phyloP scores from a whole-genome alignment of 2,797 vertebrate genomes.

The Chelidonichthys spinosus region DNA sequence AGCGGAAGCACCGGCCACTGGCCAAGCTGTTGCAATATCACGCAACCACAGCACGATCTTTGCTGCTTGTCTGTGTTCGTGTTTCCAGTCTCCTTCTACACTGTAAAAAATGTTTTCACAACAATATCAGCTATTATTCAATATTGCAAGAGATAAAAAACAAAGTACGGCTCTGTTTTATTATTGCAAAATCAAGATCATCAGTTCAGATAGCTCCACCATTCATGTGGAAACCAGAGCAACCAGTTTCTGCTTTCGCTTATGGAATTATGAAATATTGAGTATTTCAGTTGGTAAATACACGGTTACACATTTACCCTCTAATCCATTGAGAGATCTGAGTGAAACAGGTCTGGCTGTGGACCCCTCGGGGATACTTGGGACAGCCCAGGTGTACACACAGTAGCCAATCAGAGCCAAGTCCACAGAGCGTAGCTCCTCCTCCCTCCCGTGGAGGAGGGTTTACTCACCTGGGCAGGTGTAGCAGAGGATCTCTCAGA shows the following conservation, averaged over 20 bases:
- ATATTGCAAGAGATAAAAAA: background rate
- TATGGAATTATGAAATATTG: conserved; percentile 22
- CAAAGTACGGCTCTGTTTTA: background rate
- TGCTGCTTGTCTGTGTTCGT: no score
- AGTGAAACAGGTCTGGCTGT: conserved; percentile 8
- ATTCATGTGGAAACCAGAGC: conserved; percentile 5
- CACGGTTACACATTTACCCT: conserved; percentile 28
- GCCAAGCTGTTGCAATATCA: no score
- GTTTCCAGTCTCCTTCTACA: no score
- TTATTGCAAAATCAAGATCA: background rate
- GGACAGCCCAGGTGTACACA: conserved; percentile 34
- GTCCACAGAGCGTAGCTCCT: conserved; percentile 41
- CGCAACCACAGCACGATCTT: no score
- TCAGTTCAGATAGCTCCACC: background rate
- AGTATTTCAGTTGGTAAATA: conserved; percentile 22
- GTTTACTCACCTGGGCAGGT: conserved; percentile 77
- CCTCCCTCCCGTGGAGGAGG: conserved; percentile 47
- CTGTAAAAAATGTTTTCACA: background rate
- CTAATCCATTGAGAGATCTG: conserved; percentile 24
- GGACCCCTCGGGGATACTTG: background rate
- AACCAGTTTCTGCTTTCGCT: conserved; percentile 24
- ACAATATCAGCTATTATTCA: background rate
- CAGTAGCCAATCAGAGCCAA: conserved; percentile 49
- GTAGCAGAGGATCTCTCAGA: conserved; percentile 51
- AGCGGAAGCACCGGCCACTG: no score